Evolutionary conservation across 2,113 vertebrate genomes (phyloP).

Genomic region (Trematocara zebra): DNA sequence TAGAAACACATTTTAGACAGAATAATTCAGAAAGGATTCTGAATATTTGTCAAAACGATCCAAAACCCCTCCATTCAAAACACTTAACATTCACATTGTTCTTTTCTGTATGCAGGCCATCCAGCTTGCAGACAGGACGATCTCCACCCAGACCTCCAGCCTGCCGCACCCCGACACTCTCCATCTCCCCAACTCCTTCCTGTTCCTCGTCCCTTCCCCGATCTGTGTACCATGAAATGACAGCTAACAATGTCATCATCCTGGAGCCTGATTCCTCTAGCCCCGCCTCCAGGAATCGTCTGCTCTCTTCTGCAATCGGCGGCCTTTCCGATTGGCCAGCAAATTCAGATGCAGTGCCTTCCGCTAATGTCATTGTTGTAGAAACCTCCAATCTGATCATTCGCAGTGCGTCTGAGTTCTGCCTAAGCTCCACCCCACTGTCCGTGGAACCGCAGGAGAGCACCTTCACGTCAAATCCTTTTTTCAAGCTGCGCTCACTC

Average conservation of each 20-base stretch:
- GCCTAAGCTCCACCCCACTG: constrained; percentile 33
- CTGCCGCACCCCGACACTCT: constrained; percentile 50
- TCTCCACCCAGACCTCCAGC: constrained; percentile 51
- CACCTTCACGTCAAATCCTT: constrained; percentile 64
- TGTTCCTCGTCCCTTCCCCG: constrained; percentile 40
- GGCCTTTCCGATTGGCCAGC: constrained; percentile 39
- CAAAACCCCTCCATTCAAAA: background rate
- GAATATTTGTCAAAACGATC: background rate
- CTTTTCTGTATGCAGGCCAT: constrained; percentile 24
- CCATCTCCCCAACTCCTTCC: constrained; percentile 45
- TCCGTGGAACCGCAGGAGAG: constrained; percentile 45
- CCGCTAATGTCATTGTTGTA: constrained; percentile 58
- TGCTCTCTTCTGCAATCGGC: constrained; percentile 20
- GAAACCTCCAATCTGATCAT: constrained; percentile 70
- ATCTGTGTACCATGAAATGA: constrained; percentile 61
- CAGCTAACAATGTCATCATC: constrained; percentile 66
- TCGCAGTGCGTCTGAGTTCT: constrained; percentile 67
- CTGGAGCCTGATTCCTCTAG: constrained; percentile 55
- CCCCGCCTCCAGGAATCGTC: constrained; percentile 34
- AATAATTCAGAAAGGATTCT: background rate
- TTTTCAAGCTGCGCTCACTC: constrained; percentile 66
- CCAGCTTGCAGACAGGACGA: constrained; percentile 30
- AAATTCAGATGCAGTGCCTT: background rate
- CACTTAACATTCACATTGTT: background rate
- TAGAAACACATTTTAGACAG: background rate